Base-by-base conservation (phyloP, 1,140 invertebrate species). In the Lucilia sericata region DNA sequence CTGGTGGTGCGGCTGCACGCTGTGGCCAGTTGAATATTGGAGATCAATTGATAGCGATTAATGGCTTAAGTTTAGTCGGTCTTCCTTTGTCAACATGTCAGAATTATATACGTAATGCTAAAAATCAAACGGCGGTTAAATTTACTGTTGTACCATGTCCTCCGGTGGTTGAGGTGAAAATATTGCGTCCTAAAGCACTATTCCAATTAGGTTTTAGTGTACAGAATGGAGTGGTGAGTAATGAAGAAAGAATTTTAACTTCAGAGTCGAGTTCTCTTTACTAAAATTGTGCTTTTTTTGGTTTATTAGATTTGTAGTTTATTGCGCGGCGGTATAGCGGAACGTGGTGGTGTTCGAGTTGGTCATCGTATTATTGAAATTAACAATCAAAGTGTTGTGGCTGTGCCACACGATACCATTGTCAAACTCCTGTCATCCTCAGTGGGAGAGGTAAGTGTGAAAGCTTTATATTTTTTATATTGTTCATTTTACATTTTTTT, bases 161-260 rank as follows among this genome's bases (percentile, higher is more conserved):
- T 78, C 99, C 99, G 34, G 99, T 99, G 10, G 99, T 99, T 74
- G 99, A 99, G 92, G 99, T 99, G 30, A 97, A 99, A 92, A 99
- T 99, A 86, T 99, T 99, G 92, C 93, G 99, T 90, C 99, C 99
- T 0, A 98, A 99, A 92, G 99, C 98, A 19, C 99, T 99, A 92
- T 99, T 99, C 93, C 99, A 99, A 92, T 94, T 99, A 75, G 99
- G 99, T 34, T 99, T 99, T 92, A 99, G 98, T 93, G 99, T 99
- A 87, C 99, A 99, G 92, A 99, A 99, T 92, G 99, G 99, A 88
- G 98, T 99, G 91, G 97, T 98, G 92, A 94, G 96, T 94, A 78
- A 30, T 74, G 34, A 84, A 84, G 36, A 70, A 7, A 65, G n/a
- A 82, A 19, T 34, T 49, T 55, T 5, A 8, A 51, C 5, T 30